These are phyloP conservation scores for Andrena bucephala DNA, from an alignment of 2,888 invertebrate species.

Conservation along the genomic window DNA sequence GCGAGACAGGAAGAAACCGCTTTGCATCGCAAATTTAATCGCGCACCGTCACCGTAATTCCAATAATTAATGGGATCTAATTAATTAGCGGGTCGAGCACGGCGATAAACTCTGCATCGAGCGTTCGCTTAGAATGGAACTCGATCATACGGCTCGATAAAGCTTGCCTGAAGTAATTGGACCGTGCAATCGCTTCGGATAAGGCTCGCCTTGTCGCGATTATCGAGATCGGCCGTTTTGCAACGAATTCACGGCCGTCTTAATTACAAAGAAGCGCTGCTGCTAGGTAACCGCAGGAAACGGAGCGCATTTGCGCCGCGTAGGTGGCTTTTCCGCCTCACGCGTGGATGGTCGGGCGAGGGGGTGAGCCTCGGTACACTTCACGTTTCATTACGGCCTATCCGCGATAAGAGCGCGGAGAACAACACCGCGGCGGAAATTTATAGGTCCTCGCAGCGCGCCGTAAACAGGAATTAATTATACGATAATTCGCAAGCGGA, in stretches of 20 bases:
- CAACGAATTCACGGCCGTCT: neutral
- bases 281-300: conserved; percentile 1
- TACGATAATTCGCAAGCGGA: conserved; percentile 55
- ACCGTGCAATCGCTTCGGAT: neutral
- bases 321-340: neutral
- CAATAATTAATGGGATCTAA: neutral
- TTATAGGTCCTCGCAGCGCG: conserved; percentile 9
- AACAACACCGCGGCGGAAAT: conserved; percentile 22
- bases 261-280: conserved; percentile 11
- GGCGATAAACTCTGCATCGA: neutral
- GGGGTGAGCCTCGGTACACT: neutral
- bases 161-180: conserved; percentile 7
- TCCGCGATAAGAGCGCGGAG: neutral
- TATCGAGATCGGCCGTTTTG: neutral
- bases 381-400: conserved; percentile 3
- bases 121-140: neutral
- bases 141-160: conserved; percentile 34
- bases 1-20: neutral
- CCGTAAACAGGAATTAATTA: conserved; percentile 55
- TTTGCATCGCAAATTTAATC: conserved; percentile 33
- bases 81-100: conserved; percentile 22
- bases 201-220: neutral
- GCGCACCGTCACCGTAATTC: conserved; percentile 34
- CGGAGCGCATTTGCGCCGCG: conserved; percentile 13
- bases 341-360: neutral